phyloP scores from a whole-genome alignment of 1,140 invertebrate species.

The Leptinotarsa texana region DNA sequence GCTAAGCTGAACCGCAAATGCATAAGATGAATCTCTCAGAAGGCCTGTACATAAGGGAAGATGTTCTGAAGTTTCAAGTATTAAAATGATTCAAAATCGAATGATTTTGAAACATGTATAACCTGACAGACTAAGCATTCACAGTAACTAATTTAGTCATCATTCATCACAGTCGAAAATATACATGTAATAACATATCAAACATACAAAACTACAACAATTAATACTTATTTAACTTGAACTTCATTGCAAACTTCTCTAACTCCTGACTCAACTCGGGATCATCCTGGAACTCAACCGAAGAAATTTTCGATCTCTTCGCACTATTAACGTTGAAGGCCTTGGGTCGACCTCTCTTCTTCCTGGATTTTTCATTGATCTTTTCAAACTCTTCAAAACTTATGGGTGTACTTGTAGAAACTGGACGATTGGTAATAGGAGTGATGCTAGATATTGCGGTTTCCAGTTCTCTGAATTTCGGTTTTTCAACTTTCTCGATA shows the following conservation, averaged over 20 bases:
- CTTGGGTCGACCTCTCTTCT: constrained; percentile 18
- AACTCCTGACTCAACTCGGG: constrained; percentile 52
- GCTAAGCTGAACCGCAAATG: too few relatives aligned
- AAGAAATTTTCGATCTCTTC: constrained; percentile 12
- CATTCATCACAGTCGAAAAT: too few relatives aligned
- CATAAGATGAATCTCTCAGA: too few relatives aligned
- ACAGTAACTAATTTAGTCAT: too few relatives aligned
- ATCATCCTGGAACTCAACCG: constrained; percentile 52
- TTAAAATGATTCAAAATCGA: too few relatives aligned
- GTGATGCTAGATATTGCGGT: constrained; percentile 41
- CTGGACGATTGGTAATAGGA: constrained; percentile 13
- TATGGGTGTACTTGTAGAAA: background rate
- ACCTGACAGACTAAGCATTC: too few relatives aligned
- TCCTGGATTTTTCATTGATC: constrained; percentile 15
- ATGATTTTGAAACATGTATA: too few relatives aligned
- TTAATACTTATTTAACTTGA: constrained; percentile 37
- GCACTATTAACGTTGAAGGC: constrained; percentile 7
- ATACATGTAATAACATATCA: background rate
- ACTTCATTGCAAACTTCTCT: constrained; percentile 47
- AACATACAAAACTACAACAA: background rate
- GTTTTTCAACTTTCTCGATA: constrained; percentile 27
- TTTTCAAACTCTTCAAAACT: constrained; percentile 18
- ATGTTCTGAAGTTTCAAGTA: too few relatives aligned
- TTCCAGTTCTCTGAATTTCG: constrained; percentile 34
- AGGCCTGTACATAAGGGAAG: too few relatives aligned